Conservation (phyloP, 2,113 vertebrate species). For the Taxidea taxus region DNA sequence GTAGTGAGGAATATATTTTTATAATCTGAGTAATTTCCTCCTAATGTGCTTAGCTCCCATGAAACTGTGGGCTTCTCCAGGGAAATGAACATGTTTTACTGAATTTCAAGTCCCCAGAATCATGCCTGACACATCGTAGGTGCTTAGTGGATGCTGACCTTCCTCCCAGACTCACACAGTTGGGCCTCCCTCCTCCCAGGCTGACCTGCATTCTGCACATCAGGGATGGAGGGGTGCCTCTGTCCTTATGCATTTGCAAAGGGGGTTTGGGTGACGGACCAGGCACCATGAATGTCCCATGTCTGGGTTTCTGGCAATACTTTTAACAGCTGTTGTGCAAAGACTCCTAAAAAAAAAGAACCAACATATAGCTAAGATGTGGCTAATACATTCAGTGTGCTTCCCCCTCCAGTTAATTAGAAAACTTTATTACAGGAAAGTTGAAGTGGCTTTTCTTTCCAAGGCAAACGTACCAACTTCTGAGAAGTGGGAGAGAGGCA, state of each 20-base stretch:
- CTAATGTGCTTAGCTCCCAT: not conserved
- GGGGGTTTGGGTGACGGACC: not conserved
- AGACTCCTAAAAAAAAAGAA: slow-evolving; percentile 8
- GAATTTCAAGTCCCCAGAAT: slow-evolving; percentile 11
- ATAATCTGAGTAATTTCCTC: slow-evolving; percentile 41
- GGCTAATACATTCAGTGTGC: slow-evolving; percentile 41
- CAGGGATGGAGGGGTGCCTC: not conserved
- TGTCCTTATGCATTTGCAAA: not conserved
- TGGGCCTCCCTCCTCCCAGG: not conserved
- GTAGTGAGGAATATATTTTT: slow-evolving; percentile 16
- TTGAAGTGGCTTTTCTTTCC: slow-evolving; percentile 50
- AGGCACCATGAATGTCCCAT: not conserved
- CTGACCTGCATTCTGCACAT: not conserved
- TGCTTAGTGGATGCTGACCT: not conserved
- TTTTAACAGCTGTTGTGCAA: slow-evolving; percentile 52
- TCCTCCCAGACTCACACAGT: not conserved
- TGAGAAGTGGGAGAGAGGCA: not conserved
- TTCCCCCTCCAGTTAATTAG: slow-evolving; percentile 63
- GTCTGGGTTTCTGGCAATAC: slow-evolving; percentile 11
- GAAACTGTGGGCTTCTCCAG: not conserved
- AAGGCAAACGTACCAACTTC: slow-evolving; percentile 49
- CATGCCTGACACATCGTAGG: not conserved
- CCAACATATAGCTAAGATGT: slow-evolving; percentile 19
- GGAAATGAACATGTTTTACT: not conserved
- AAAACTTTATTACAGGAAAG: slow-evolving; percentile 68